phyloP scores from a whole-genome alignment of 2,797 vertebrate species.

The Anabacerthia variegaticeps region DNA sequence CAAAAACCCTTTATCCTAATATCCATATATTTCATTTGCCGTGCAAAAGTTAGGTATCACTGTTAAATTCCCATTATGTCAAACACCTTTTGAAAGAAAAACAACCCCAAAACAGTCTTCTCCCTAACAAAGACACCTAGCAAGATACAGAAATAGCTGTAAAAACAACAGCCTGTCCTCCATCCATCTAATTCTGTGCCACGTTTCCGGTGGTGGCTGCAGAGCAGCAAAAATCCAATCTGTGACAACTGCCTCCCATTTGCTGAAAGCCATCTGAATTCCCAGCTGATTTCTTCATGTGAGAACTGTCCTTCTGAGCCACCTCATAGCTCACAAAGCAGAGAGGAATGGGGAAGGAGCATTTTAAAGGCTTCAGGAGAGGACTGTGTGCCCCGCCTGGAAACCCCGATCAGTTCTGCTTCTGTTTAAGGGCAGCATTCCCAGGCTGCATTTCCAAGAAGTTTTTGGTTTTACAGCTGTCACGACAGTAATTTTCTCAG shows the following conservation, averaged over 20 bases:
- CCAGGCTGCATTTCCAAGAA: slow-evolving; percentile 12
- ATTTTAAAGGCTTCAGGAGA: not conserved
- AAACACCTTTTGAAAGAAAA: not conserved
- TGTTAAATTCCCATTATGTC: not conserved
- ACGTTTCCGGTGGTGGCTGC: not conserved
- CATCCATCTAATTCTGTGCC: not conserved
- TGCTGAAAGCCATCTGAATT: not conserved
- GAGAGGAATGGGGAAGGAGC: not conserved
- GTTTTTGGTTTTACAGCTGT: slow-evolving; percentile 54
- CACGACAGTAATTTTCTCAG: slow-evolving; percentile 53
- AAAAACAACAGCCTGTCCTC: not conserved
- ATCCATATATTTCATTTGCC: not conserved
- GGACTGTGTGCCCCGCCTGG: rapidly evolving
- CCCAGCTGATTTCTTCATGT: not conserved
- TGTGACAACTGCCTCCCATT: not conserved
- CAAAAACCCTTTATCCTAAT: not conserved
- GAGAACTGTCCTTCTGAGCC: not conserved
- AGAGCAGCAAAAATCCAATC: not conserved
- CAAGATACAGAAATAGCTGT: not conserved
- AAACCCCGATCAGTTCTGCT: not conserved
- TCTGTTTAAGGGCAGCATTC: slow-evolving; percentile 4
- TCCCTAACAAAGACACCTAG: not conserved
- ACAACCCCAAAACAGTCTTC: not conserved
- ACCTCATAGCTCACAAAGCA: not conserved
- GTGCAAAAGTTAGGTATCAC: not conserved